Evolutionary conservation across 1,140 invertebrate species (phyloP).

Genomic region (Heliconius nattereri): DNA sequence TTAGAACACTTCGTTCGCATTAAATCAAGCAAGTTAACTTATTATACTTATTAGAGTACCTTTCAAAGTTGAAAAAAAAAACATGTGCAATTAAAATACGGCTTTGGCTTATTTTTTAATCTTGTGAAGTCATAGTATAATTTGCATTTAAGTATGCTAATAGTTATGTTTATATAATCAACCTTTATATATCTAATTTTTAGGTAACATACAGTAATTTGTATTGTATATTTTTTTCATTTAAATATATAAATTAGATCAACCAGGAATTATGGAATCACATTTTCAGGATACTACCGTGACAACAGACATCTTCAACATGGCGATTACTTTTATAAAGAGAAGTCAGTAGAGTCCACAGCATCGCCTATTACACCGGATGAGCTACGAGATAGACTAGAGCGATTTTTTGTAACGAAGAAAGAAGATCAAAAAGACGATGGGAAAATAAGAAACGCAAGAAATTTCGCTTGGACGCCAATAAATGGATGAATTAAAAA

Average conservation of each 20-base stretch:
- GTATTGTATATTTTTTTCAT: not conserved
- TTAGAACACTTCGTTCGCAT: no score
- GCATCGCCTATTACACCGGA: conserved; percentile 71
- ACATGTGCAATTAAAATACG: no score
- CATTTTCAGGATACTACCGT: conserved; percentile 57
- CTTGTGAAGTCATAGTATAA: no score
- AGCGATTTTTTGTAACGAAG: conserved; percentile 73
- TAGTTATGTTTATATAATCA: no score
- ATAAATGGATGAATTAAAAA: conserved; percentile 43
- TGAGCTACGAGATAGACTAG: conserved; percentile 73
- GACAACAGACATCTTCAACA: conserved; percentile 56
- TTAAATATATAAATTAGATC: not conserved
- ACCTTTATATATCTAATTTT: no score
- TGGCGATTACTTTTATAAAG: conserved; percentile 63
- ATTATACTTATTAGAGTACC: no score
- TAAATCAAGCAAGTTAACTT: no score
- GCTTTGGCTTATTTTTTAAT: no score
- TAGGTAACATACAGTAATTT: not conserved
- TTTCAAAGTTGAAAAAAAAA: no score
- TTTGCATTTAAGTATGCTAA: no score
- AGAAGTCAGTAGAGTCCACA: conserved; percentile 63
- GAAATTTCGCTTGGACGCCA: conserved; percentile 82
- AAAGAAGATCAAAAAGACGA: conserved; percentile 63
- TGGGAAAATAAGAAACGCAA: conserved; percentile 63
- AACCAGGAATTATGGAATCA: not conserved